These are phyloP conservation scores for Alethe diademata DNA, from an alignment of 2,113 vertebrate species.

Conservation along the genomic window DNA sequence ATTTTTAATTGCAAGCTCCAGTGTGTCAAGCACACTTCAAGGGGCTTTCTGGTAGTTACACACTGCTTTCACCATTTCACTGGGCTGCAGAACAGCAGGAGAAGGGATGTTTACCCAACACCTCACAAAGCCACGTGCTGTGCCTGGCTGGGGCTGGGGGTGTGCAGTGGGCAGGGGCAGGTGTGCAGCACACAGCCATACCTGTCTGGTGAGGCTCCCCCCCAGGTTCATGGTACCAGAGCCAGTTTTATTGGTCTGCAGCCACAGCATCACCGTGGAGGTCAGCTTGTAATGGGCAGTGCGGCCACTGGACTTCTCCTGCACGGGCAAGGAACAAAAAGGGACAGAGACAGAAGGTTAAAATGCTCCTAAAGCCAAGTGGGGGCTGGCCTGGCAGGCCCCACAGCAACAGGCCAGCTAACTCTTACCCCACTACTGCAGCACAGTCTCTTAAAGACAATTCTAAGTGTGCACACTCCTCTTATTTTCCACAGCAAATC, in stretches of 20 bases:
- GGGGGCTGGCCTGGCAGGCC: background rate
- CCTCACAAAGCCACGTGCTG: background rate
- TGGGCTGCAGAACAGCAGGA: background rate
- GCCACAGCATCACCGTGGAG: conserved; percentile 99
- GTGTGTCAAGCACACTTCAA: background rate
- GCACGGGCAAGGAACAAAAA: background rate
- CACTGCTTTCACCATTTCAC: background rate
- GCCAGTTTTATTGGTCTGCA: conserved; percentile 95
- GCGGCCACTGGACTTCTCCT: conserved; percentile 98
- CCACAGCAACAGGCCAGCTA: background rate
- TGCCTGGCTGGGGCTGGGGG: background rate
- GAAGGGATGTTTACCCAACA: background rate
- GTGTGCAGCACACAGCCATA: background rate
- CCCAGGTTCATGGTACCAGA: conserved; percentile 99
- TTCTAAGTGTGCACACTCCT: background rate
- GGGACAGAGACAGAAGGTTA: background rate
- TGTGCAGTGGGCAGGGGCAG: background rate
- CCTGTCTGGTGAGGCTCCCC: conserved; percentile 98
- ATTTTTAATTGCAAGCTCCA: background rate
- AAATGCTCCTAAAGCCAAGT: background rate
- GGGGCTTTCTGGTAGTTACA: background rate
- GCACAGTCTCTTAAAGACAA: background rate
- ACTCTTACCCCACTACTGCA: accelerated
- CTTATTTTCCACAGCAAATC: background rate
- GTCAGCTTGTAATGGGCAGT: conserved; percentile 99